Conservation (phyloP, 2,888 invertebrate species). For the Antitype chi region DNA sequence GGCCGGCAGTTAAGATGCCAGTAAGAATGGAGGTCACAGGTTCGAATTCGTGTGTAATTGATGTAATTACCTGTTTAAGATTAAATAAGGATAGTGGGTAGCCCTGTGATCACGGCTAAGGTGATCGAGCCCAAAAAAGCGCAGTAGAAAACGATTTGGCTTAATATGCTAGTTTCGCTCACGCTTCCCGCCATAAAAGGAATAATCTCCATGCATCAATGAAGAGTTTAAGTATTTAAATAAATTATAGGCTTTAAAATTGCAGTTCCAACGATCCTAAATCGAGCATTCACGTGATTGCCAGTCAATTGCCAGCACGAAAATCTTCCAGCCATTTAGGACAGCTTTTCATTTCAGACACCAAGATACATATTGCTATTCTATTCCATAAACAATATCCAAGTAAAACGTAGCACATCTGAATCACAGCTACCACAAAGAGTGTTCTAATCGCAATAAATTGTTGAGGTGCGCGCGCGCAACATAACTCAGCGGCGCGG, state of each 20-base stretch:
- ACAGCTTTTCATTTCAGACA: constrained; percentile 41
- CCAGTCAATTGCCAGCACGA: constrained; percentile 17
- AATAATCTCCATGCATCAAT: constrained; percentile 46
- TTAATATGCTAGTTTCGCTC: constrained; percentile 31
- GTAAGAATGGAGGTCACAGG: constrained; percentile 46
- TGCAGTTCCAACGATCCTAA: constrained; percentile 26
- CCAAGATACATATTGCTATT: constrained; percentile 49
- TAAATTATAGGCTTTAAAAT: constrained; percentile 41
- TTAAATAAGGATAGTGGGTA: constrained; percentile 51
- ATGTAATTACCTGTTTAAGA: constrained; percentile 54
- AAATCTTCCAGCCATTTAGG: constrained; percentile 30
- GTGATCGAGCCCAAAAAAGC: constrained; percentile 46
- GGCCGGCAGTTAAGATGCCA: constrained; percentile 59
- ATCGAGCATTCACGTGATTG: constrained; percentile 27
- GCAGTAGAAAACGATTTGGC: constrained; percentile 32
- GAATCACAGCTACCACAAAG: constrained; percentile 70
- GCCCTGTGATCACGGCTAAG: constrained; percentile 45
- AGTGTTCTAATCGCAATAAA: constrained; percentile 75
- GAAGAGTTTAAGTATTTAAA: constrained; percentile 46
- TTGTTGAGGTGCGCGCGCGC: constrained; percentile 70
- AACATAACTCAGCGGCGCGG: constrained; percentile 71
- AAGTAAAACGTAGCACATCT: constrained; percentile 59
- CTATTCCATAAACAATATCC: constrained; percentile 49
- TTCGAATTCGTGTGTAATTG: constrained; percentile 57
- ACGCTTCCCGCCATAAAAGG: constrained; percentile 40